Percentiles rank a stretch among this genome's conserved stretches.
Evolutionary conservation across 2,797 vertebrate genomes (phyloP).

Genomic region (Ptychadena robeensis): DNA sequence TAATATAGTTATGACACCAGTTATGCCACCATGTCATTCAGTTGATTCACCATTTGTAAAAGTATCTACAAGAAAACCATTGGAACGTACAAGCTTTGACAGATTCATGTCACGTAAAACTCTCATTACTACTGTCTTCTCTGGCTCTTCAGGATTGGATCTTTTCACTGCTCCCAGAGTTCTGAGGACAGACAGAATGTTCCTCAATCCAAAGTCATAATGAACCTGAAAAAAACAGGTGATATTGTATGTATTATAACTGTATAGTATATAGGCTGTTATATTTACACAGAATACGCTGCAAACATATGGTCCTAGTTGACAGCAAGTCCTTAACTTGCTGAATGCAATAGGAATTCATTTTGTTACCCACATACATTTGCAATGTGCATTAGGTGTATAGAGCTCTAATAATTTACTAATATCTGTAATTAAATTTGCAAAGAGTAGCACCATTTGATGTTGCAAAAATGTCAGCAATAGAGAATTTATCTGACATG

Average conservation of each 20-base stretch:
- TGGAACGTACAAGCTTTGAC: conserved; percentile 80
- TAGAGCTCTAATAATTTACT: conserved; percentile 17
- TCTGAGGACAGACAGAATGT: conserved; percentile 86
- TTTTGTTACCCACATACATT: not conserved
- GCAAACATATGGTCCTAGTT: not conserved
- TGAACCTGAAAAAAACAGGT: conserved; percentile 76
- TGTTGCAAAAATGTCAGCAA: not conserved
- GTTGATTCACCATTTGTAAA: conserved; percentile 1
- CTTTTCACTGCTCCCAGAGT: conserved; percentile 84
- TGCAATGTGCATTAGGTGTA: conserved; percentile 2
- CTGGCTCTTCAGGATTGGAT: conserved; percentile 79
- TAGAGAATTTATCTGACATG: not conserved
- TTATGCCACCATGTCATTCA: conserved; percentile 13
- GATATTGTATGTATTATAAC: not conserved
- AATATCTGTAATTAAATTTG: conserved; percentile 4
- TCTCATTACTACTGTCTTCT: conserved; percentile 85
- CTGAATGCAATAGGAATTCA: not conserved
- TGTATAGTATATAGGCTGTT: not conserved
- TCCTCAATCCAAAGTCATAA: conserved; percentile 86
- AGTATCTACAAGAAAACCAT: conserved; percentile 5
- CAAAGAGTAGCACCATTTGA: conserved; percentile 11
- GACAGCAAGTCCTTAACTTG: not conserved
- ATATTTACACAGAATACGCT: not conserved
- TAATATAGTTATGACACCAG: not conserved
- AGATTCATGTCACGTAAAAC: conserved; percentile 88